Evolutionary conservation across 2,797 vertebrate genomes (phyloP).

Genomic region (Rhynchotus rufescens): DNA sequence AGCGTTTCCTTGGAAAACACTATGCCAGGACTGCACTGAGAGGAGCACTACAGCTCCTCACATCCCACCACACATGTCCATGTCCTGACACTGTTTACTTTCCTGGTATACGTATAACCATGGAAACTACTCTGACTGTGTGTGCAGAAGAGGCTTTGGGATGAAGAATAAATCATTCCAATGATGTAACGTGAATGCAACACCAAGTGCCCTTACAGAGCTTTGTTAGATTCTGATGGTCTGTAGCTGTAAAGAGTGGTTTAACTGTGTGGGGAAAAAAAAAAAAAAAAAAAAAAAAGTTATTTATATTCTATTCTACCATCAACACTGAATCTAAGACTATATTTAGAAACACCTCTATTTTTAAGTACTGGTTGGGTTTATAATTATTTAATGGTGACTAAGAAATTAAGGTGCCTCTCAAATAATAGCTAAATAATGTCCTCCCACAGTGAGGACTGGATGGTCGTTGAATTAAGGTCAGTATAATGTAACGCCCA

Average conservation of each 20-base stretch:
- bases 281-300: neutral
- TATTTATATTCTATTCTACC: constrained; percentile 1
- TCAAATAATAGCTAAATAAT: neutral
- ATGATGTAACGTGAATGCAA: neutral
- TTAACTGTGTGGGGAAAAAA: neutral
- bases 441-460: neutral
- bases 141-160: neutral
- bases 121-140: neutral
- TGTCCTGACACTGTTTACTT: neutral
- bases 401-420: neutral
- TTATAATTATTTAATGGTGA: constrained; percentile 17
- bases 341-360: neutral
- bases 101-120: neutral
- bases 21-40: neutral
- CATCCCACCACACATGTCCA: rapidly evolving
- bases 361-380: neutral
- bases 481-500: neutral
- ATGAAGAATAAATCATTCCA: neutral
- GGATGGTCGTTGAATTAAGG: neutral
- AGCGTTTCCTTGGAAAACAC: neutral
- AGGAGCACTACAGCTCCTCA: neutral
- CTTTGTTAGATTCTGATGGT: constrained; percentile 4
- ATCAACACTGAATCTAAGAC: neutral
- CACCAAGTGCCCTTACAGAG: neutral
- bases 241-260: constrained; percentile 7